These are phyloP conservation scores for Perca fluviatilis DNA, from an alignment of 2,113 vertebrate genomes.

Conservation along the genomic window DNA sequence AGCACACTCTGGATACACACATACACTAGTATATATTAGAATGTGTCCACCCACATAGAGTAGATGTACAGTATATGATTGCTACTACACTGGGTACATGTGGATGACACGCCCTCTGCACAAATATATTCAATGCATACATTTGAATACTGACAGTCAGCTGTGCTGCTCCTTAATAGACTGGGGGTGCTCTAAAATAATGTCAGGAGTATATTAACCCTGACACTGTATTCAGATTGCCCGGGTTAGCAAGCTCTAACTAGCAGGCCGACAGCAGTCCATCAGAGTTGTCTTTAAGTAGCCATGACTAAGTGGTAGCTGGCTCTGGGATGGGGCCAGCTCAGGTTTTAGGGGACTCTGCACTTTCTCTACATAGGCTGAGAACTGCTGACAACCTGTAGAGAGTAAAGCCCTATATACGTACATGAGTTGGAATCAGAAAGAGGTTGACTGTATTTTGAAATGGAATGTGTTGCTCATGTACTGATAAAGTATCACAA, in stretches of 20 bases:
- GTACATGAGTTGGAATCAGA: neutral
- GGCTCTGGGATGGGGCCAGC: slow-evolving; percentile 24
- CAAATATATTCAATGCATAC: slow-evolving; percentile 5
- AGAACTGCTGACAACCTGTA: slow-evolving; percentile 10
- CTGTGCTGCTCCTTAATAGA: slow-evolving; percentile 48
- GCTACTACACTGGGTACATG: neutral
- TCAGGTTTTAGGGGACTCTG: slow-evolving; percentile 33
- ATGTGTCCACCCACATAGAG: slow-evolving; percentile 19
- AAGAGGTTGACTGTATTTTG: neutral
- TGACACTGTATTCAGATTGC: slow-evolving; percentile 64
- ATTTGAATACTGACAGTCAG: slow-evolving; percentile 34
- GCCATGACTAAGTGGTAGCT: slow-evolving; percentile 69
- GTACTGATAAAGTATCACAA: neutral
- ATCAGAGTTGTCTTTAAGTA: slow-evolving; percentile 66
- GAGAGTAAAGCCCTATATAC: neutral
- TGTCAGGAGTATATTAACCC: slow-evolving; percentile 52
- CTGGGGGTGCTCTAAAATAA: slow-evolving; percentile 22
- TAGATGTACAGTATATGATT: neutral
- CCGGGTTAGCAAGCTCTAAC: slow-evolving; percentile 61
- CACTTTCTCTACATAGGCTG: slow-evolving; percentile 1
- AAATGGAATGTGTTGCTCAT: neutral
- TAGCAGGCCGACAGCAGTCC: slow-evolving; percentile 49
- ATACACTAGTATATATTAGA: neutral
- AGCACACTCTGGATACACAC: slow-evolving; percentile 3
- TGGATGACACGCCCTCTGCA: neutral